Evolutionary conservation across 2,797 vertebrate species (phyloP).

Genomic region (Xiphophorus birchmanni): DNA sequence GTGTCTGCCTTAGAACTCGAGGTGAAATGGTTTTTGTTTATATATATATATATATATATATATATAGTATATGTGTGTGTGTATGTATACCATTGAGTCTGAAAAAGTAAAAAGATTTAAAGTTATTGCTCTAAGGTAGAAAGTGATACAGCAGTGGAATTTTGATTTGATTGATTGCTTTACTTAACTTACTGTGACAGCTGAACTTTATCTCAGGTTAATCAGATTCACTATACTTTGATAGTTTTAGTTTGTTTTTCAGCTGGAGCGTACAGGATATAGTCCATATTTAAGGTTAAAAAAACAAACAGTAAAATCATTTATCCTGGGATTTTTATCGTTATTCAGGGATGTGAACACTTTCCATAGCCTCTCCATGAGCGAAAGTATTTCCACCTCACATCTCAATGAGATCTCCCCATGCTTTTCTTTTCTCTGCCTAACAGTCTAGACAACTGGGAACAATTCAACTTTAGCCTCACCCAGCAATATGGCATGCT

Average conservation of each 20-base stretch:
- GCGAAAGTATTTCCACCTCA: conserved; percentile 14
- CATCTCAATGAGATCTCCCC: conserved; percentile 22
- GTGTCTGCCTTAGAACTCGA: background rate
- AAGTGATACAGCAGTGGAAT: background rate
- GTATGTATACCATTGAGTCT: too few relatives aligned
- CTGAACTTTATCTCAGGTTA: background rate
- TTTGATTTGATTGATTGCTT: background rate
- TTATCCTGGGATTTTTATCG: background rate
- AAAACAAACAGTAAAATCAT: background rate
- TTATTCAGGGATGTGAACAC: background rate
- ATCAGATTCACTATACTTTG: background rate
- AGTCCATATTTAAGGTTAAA: background rate
- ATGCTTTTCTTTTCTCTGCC: conserved; percentile 48
- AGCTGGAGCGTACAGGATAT: background rate
- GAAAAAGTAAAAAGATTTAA: background rate
- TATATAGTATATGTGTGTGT: too few relatives aligned
- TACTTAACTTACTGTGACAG: too few relatives aligned
- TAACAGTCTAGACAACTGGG: conserved; percentile 71
- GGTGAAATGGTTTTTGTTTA: background rate
- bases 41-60: too few relatives aligned
- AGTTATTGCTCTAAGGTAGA: background rate
- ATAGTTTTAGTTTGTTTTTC: background rate
- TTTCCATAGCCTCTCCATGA: background rate
- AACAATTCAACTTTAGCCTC: conserved; percentile 67
- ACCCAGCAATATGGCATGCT: conserved; percentile 47